These are phyloP conservation scores for Orientallactaga bullata DNA, from an alignment of 2,113 vertebrate species.

Conservation along the genomic window DNA sequence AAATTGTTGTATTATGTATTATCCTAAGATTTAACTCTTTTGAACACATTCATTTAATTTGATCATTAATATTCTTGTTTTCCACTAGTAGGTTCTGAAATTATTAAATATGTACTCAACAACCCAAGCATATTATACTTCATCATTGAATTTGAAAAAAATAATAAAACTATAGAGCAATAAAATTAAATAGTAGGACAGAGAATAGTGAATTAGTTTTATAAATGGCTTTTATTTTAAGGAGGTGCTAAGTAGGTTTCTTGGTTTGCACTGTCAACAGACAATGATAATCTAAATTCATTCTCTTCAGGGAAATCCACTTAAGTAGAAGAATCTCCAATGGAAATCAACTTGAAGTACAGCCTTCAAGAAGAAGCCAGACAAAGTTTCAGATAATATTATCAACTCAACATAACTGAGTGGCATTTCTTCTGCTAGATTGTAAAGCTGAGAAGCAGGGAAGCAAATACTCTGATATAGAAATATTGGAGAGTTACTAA, in stretches of 20 bases:
- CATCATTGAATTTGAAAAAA: slow-evolving; percentile 20
- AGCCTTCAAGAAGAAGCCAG: slow-evolving; percentile 30
- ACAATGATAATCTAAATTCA: not conserved
- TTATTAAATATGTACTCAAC: not conserved
- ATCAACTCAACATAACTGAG: not conserved
- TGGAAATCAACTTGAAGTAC: not conserved
- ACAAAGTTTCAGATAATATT: slow-evolving; percentile 8
- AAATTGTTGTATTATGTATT: not conserved
- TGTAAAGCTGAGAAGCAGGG: not conserved
- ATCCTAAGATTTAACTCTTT: not conserved
- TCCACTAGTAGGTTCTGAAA: not conserved
- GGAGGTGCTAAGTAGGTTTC: not conserved
- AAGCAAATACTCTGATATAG: not conserved
- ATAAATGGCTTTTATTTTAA: not conserved
- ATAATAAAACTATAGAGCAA: not conserved
- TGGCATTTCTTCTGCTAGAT: not conserved
- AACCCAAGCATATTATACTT: not conserved
- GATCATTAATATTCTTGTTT: not conserved
- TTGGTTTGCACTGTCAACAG: not conserved
- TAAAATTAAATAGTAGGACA: not conserved
- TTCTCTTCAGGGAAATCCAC: not conserved
- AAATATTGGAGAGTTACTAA: not conserved
- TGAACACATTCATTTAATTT: slow-evolving; percentile 11
- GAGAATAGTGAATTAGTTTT: not conserved
- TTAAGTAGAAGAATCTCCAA: not conserved